These are phyloP conservation scores for Lamproptera curius DNA, from an alignment of 2,888 invertebrate species.

Conservation along the genomic window DNA sequence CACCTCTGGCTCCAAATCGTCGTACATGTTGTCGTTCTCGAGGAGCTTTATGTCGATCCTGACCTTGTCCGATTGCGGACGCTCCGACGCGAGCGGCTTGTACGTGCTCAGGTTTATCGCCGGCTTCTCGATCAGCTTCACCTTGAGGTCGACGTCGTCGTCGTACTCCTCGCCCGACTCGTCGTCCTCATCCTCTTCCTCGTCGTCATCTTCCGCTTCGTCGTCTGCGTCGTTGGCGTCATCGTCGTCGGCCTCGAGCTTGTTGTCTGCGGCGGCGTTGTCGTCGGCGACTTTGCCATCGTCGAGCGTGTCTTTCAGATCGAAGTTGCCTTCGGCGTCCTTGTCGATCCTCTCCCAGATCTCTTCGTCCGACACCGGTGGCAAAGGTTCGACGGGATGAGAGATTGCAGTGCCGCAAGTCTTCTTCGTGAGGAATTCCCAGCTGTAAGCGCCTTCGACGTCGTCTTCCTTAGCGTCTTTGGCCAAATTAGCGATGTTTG, in stretches of 20 bases:
- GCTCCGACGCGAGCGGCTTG: constrained; percentile 25
- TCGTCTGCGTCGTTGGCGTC: constrained; percentile 55
- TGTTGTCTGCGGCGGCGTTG: constrained; percentile 40
- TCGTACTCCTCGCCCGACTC: constrained; percentile 53
- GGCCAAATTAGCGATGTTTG: constrained; percentile 59
- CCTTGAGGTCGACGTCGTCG: constrained; percentile 58
- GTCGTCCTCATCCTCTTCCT: constrained; percentile 53
- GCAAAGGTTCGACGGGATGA: constrained; percentile 54
- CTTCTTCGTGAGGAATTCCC: constrained; percentile 68
- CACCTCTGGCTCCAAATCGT: constrained; percentile 47
- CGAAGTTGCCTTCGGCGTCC: constrained; percentile 58
- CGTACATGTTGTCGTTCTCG: constrained; percentile 49
- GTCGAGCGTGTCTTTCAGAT: constrained; percentile 62
- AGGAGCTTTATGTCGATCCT: constrained; percentile 56
- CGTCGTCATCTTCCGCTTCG: constrained; percentile 53
- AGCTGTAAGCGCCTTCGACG: constrained; percentile 57
- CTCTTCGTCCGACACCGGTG: constrained; percentile 62
- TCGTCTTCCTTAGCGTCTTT: constrained; percentile 52
- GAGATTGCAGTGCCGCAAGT: constrained; percentile 55
- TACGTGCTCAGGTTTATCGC: constrained; percentile 26
- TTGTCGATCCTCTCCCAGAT: constrained; percentile 69
- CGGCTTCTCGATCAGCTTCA: constrained; percentile 54
- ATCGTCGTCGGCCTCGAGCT: constrained; percentile 47
- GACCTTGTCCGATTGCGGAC: constrained; percentile 36
- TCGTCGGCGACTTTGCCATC: constrained; percentile 59